These are phyloP conservation scores for Petromus typicus DNA, from an alignment of 2,113 vertebrate genomes.

Conservation along the genomic window DNA sequence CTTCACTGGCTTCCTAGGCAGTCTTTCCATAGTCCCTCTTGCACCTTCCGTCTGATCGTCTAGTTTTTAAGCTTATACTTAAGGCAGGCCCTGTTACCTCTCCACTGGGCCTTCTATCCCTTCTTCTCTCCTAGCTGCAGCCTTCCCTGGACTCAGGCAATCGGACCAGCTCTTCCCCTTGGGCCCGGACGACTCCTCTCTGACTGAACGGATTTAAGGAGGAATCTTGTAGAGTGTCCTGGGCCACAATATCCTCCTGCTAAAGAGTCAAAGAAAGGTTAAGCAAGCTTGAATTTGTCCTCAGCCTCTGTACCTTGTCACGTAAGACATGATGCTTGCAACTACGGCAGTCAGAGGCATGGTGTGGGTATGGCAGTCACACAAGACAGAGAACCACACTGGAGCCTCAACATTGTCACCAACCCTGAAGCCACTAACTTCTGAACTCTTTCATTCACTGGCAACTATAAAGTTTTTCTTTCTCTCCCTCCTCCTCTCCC, in stretches of 20 bases:
- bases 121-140: neutral
- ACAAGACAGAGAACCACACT: neutral
- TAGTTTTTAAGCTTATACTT: neutral
- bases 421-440: neutral
- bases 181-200: neutral
- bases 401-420: neutral
- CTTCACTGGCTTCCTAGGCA: no score
- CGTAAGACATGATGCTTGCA: neutral
- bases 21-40: neutral
- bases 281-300: neutral
- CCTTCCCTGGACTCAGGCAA: neutral
- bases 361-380: neutral
- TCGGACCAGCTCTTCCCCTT: neutral
- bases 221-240: neutral
- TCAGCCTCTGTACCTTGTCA: neutral
- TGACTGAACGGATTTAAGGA: neutral
- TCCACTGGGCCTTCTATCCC: neutral
- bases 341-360: neutral
- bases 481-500: neutral
- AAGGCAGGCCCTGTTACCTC: neutral
- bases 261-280: neutral
- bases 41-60: neutral
- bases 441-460: neutral
- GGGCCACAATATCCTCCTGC: neutral
- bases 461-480: no score